phyloP scores from a whole-genome alignment of 2,797 vertebrate species.

The Clarias fuscus region DNA sequence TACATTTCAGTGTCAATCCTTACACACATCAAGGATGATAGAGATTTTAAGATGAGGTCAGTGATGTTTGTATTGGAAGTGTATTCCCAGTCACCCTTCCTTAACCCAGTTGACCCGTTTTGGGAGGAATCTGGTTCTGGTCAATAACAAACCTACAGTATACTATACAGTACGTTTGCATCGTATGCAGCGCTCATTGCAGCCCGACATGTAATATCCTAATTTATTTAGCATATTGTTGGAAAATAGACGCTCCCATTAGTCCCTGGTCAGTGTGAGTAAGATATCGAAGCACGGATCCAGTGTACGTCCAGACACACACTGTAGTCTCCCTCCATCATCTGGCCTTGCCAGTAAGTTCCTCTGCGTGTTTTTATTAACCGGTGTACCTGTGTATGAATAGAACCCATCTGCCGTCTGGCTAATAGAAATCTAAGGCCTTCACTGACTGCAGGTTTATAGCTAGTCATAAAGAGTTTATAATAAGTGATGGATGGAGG shows the following conservation, averaged over 20 bases:
- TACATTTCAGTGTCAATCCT: neutral
- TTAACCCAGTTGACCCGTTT: no score
- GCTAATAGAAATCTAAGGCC: slow-evolving; percentile 54
- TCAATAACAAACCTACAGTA: neutral
- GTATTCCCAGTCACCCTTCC: neutral
- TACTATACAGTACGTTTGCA: neutral
- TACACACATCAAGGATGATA: neutral
- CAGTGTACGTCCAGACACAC: neutral
- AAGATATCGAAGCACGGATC: neutral
- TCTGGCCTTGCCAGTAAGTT: neutral
- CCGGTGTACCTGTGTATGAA: slow-evolving; percentile 36
- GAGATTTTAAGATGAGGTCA: neutral
- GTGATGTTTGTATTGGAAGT: neutral
- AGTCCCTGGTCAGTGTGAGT: neutral
- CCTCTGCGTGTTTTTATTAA: slow-evolving; percentile 12
- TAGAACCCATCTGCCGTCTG: slow-evolving; percentile 43
- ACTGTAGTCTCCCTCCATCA: neutral
- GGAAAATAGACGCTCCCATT: neutral
- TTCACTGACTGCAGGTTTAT: slow-evolving; percentile 55
- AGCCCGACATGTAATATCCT: no score
- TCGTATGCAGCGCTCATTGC: neutral
- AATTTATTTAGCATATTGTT: neutral
- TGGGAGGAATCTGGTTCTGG: neutral
- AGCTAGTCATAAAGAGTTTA: slow-evolving; percentile 57
- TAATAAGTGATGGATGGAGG: slow-evolving; percentile 57